Evolutionary conservation across 2,797 vertebrate genomes (phyloP), one percentile per base, ranked within the genome.

Genomic region (Ceryle rudis): DNA sequence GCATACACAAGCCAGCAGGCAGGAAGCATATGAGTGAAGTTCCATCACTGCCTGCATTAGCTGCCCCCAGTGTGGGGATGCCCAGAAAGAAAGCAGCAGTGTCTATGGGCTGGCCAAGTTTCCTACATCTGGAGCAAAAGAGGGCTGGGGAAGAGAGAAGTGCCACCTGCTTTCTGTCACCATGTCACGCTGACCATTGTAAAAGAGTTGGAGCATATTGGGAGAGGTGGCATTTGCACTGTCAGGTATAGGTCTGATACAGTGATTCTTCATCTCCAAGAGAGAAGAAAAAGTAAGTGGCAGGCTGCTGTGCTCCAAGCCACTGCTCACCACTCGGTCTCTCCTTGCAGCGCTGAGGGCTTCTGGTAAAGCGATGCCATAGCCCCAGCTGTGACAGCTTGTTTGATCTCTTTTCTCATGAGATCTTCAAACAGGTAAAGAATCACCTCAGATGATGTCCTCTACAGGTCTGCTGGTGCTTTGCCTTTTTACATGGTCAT

Each of bases 151-250:
- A 67, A 41, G 39, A 62, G 11, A 61, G 20, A 46, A 67, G 26
- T 33, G n/a, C n/a, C n/a, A 81, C 14, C 8, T 2, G 0, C 26
- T 39, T 71, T 81, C 65, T 67, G 6, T 46, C 69, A 28, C 54
- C 0, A 0, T 35, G 21, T 61, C 51, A n/a, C 1, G 4, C 22
- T 83, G 60, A 55, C 20, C 2, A 0, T 37, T 46, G 8, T 33
- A 61, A 67, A 54, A 64, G 18, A 14, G 21, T 14, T 65, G 52
- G 55, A 82, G 26, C n/a, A 39, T 9, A 5, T 4, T 0, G 0
- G 28, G 23, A 62, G 23, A 72, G 21, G n/a, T 42, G 61, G 37
- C 13, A 19, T 64, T 80, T 74, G 52, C 26, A 19, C 51, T 28
- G 4, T 19, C 73, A 55, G 60, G 35, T 28, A 11, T 8, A 42